Evolutionary conservation across 2,888 invertebrate species (phyloP), one percentile per base, ranked within the genome.

Genomic region (Rugalucina vietnamica): DNA sequence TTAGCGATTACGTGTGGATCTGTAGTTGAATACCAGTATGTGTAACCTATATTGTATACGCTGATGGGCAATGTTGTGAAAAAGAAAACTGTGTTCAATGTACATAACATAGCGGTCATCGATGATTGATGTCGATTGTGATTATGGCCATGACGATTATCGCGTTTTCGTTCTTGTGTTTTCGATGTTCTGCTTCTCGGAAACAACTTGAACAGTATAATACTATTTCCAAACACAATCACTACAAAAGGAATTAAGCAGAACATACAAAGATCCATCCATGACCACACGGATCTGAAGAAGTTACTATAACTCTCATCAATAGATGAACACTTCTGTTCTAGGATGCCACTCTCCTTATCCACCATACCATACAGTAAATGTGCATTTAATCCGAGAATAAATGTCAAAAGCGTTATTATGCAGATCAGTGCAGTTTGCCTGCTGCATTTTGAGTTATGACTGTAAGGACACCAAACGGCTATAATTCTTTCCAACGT

Each of bases 401-500:
- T 71, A n/a, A 84, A 77, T 0, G 88, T 76, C 0, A 74, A 76
- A 2, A 92, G 82, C 10, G 83, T 70, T 10, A 70, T 49, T 10
- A 91, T 73, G 27, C 83, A 69, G 14, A 81, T 71, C 1, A 80
- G 12, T 0, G 91, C 88, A 12, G 82, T 80, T 34, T 70, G 70
- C 18, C 81, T 81, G 0, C 90, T 91, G 78, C 91, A 92, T 29
- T 85, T 75, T 0, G 70, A 32, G 65, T 88, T 91, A 10, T 90
- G 91, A 8, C 75, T 82, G 81, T 91, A 88, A 1, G 93, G 93
- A 71, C 87, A 80, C 87, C 90, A 92, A 8, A 91, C 91, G 12
- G 91, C 90, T 1, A 93, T 73, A 1, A 91, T 89, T 27, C 93
- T 81, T 71, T 93, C 93, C n/a, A 91, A 54, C 3, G 93, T 93